phyloP scores from a whole-genome alignment of 2,113 vertebrate species.

The Lophius piscatorius region DNA sequence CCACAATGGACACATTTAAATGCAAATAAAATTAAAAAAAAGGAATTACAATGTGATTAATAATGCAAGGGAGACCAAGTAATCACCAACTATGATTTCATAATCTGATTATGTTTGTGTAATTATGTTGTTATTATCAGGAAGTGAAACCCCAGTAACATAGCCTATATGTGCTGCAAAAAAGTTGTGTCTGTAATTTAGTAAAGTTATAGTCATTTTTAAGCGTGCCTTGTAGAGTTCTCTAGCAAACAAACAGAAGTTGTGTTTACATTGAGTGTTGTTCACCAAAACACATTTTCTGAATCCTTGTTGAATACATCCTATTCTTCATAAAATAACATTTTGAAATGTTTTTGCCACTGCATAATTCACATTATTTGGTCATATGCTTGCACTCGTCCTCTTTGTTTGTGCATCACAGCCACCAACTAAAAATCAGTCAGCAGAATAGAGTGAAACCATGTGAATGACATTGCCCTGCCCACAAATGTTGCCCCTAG shows the following conservation, averaged over 20 bases:
- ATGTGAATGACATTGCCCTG: no score
- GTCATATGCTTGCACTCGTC: no score
- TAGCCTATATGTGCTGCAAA: background rate
- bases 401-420: no score
- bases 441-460: no score
- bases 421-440: no score
- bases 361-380: background rate
- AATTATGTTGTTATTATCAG: background rate
- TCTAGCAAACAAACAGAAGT: background rate
- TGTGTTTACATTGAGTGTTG: background rate
- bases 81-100: background rate
- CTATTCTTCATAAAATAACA: background rate
- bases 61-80: slow-evolving; percentile 12
- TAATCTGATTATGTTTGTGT: slow-evolving; percentile 2
- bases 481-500: no score
- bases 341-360: background rate
- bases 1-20: slow-evolving; percentile 51
- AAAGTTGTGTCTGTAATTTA: background rate
- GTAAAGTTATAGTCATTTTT: background rate
- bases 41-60: slow-evolving; percentile 28
- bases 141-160: background rate
- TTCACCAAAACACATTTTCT: background rate
- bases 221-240: slow-evolving; percentile 2
- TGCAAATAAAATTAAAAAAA: slow-evolving; percentile 40
- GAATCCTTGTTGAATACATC: background rate